Percentiles rank a stretch among this genome's conserved stretches.
These are phyloP conservation scores for Perdita meconis DNA, from an alignment of 2,888 invertebrate genomes.

Conservation along the genomic window DNA sequence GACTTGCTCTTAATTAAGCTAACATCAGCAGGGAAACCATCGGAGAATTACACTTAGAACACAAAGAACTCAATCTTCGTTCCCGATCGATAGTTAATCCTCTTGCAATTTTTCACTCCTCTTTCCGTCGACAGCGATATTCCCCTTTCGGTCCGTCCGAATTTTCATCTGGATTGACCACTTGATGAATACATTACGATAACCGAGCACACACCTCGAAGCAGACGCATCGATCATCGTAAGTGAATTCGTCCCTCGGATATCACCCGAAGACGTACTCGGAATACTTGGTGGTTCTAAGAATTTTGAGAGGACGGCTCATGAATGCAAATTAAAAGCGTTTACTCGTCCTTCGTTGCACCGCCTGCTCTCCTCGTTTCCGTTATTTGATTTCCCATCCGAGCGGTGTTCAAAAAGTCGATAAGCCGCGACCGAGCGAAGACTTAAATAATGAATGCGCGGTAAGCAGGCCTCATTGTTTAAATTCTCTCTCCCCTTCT, in stretches of 20 bases:
- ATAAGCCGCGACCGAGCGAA: conserved; percentile 42
- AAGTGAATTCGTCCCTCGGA: conserved; percentile 76
- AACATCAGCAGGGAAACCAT: background rate
- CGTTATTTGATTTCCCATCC: conserved; percentile 62
- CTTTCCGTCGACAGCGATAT: background rate
- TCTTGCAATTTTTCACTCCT: too few relatives aligned
- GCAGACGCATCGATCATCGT: conserved; percentile 77
- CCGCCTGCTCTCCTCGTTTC: conserved; percentile 49
- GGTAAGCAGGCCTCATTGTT: conserved; percentile 29
- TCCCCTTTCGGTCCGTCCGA: background rate
- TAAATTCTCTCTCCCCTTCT: conserved; percentile 10
- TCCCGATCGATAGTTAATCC: conserved; percentile 1
- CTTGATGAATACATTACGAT: conserved; percentile 33
- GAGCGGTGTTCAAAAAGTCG: conserved; percentile 59
- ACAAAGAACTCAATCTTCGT: background rate
- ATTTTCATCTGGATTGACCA: conserved; percentile 17
- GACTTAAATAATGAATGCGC: conserved; percentile 50
- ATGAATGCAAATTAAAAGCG: conserved; percentile 83
- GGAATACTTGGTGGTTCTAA: conserved; percentile 76
- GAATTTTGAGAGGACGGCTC: conserved; percentile 78
- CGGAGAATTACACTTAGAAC: background rate
- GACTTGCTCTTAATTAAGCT: background rate
- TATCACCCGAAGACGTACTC: conserved; percentile 74
- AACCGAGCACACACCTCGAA: conserved; percentile 26
- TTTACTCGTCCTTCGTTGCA: conserved; percentile 64